Percentiles rank a stretch among this genome's conserved stretches.
Conservation (phyloP, 2,888 invertebrate genomes). For the Dicyrtoma fusca region DNA sequence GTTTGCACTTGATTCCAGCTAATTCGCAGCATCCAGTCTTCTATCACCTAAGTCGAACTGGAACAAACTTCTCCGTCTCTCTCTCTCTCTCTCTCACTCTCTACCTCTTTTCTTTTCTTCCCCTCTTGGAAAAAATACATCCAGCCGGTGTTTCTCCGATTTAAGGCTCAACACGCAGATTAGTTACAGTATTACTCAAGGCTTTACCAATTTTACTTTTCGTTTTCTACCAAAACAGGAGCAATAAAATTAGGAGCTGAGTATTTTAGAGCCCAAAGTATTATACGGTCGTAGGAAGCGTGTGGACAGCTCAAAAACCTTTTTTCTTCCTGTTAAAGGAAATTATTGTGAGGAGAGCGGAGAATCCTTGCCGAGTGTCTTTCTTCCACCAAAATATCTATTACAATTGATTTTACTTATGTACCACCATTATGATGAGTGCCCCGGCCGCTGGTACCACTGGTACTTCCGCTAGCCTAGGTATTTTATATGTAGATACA, state of each 20-base stretch:
- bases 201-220: constrained; percentile 38
- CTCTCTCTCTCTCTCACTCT: constrained; percentile 7
- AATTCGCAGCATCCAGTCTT: constrained; percentile 44
- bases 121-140: constrained; percentile 19
- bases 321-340: no score
- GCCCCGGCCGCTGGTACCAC: no score
- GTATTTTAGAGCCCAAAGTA: constrained; percentile 33
- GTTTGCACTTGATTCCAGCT: constrained; percentile 56
- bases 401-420: no score
- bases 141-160: constrained; percentile 33
- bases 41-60: constrained; percentile 31
- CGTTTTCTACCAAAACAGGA: constrained; percentile 25
- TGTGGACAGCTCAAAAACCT: background rate
- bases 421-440: no score
- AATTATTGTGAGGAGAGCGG: no score
- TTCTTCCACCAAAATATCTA: no score
- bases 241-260: constrained; percentile 35
- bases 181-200: constrained; percentile 34
- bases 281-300: background rate
- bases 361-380: no score
- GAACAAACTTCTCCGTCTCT: constrained; percentile 23
- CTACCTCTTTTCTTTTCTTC: constrained; percentile 13
- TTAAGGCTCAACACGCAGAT: constrained; percentile 38
- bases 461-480: no score
- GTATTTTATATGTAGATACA: no score